A percentile compares a stretch with the other conserved stretches of the same genome.
These are phyloP conservation scores for Sminthurinus aureus DNA, from an alignment of 2,888 invertebrate genomes.

Conservation along the genomic window DNA sequence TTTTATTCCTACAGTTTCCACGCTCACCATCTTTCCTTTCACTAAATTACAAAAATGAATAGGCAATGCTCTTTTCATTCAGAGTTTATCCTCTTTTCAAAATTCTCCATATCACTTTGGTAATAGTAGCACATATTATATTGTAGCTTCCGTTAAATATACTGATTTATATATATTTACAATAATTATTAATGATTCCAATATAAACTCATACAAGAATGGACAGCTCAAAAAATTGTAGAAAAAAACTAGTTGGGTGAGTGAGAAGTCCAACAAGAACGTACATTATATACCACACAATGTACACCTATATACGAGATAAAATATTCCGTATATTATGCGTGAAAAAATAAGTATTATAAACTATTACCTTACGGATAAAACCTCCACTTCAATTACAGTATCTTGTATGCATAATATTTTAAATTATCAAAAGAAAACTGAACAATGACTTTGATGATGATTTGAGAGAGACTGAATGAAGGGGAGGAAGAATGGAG, in stretches of 20 bases:
- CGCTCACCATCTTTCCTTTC: background rate
- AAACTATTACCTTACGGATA: background rate
- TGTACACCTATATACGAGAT: background rate
- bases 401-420: background rate
- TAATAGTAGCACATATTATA: background rate
- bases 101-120: background rate
- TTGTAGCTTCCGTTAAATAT: background rate
- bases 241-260: background rate
- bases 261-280: background rate
- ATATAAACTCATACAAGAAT: background rate
- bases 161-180: background rate
- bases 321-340: too few species aligned
- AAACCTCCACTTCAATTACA: background rate
- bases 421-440: background rate
- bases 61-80: background rate
- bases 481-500: background rate
- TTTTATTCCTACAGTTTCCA: background rate
- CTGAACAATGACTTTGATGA: background rate
- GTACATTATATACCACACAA: background rate
- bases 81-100: too few species aligned
- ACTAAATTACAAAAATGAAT: background rate
- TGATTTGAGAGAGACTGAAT: background rate
- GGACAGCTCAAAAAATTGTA: slow-evolving; percentile 1
- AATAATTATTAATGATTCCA: background rate
- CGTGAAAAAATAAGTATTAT: background rate